Evolutionary conservation across 2,113 vertebrate species (phyloP).

Genomic region (Brachirus orientalis): DNA sequence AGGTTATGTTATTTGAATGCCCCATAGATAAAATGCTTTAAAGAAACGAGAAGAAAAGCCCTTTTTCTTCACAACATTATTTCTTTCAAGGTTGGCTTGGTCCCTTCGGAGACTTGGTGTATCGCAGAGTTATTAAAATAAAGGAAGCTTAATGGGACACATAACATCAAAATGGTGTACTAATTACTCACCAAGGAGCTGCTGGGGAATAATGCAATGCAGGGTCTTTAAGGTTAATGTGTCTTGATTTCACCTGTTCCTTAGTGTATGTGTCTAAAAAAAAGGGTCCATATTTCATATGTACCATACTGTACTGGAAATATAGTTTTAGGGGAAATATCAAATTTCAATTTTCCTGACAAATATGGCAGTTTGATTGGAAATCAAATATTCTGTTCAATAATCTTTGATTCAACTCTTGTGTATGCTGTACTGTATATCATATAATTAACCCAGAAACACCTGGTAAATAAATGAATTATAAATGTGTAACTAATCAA

Average conservation of each 20-base stretch:
- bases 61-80: constrained; percentile 34
- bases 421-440: too few species aligned
- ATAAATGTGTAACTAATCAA: too few species aligned
- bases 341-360: too few species aligned
- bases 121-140: constrained; percentile 30
- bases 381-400: too few species aligned
- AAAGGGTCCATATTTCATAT: constrained; percentile 23
- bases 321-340: too few species aligned
- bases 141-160: constrained; percentile 35
- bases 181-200: constrained; percentile 42
- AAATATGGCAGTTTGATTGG: too few species aligned
- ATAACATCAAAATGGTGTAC: constrained; percentile 20
- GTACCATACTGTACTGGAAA: not conserved
- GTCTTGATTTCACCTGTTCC: constrained; percentile 32
- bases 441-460: too few species aligned
- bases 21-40: constrained; percentile 43
- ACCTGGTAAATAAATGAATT: too few species aligned
- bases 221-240: constrained; percentile 39
- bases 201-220: constrained; percentile 12
- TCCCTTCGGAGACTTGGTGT: constrained; percentile 16
- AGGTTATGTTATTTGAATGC: constrained; percentile 36
- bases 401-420: too few species aligned
- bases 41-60: constrained; percentile 26
- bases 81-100: constrained; percentile 25
- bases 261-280: constrained; percentile 31